These are phyloP conservation scores for Galerucella calmariensis DNA, from an alignment of 2,888 invertebrate species.

Conservation along the genomic window DNA sequence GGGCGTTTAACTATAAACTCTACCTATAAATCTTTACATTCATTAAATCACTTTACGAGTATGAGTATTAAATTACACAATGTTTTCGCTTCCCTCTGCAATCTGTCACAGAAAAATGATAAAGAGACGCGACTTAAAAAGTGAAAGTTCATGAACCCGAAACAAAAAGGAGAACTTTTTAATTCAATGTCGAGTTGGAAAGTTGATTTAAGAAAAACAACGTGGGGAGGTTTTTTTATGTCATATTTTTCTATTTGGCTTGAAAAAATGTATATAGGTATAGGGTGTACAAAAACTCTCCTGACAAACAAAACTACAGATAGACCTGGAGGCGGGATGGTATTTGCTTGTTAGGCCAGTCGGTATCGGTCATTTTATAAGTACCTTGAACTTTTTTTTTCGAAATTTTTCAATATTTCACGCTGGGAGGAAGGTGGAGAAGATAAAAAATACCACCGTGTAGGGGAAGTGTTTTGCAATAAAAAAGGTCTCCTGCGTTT, in stretches of 20 bases:
- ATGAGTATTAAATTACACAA: neutral
- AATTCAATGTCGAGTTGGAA: neutral
- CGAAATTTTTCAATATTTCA: no score
- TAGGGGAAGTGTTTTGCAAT: no score
- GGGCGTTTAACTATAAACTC: conserved; percentile 19
- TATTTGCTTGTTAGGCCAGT: no score
- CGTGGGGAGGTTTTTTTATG: neutral
- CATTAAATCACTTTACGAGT: conserved; percentile 5
- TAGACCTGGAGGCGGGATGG: no score
- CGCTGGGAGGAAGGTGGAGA: no score
- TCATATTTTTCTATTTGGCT: neutral
- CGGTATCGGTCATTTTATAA: no score
- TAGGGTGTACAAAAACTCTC: no score
- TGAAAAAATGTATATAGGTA: neutral
- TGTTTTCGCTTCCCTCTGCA: neutral
- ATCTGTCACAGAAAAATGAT: conserved; percentile 16
- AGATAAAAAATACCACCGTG: no score
- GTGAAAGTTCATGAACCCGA: neutral
- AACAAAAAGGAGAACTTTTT: neutral
- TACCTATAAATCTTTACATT: conserved; percentile 17
- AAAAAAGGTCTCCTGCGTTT: no score
- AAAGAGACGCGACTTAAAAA: conserved; percentile 8
- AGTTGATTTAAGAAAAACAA: neutral
- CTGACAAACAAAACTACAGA: no score
- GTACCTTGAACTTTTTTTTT: no score